Base-by-base conservation (phyloP, 2,113 vertebrate species). In the Amblyopsis rosae region DNA sequence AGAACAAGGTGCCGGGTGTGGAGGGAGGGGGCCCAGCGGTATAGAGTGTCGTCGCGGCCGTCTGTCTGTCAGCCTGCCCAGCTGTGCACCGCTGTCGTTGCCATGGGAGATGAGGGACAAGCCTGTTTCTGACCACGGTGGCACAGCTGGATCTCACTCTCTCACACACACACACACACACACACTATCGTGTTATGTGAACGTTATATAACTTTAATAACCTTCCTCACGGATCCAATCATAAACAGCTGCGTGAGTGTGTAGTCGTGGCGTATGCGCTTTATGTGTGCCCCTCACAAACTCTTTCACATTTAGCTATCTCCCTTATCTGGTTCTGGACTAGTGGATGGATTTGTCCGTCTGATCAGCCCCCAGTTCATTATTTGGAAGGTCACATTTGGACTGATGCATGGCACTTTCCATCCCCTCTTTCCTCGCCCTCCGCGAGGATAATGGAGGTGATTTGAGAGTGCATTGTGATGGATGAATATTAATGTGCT, bases 121-220 rank as follows among this genome's bases (percentile, higher is more conserved):
- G 48, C 48, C 12, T 50, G 48, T 12, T 13, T 50, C 11, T 12
- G 48, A 50, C 48, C 8, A 11, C 48, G 9, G 13, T 13, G 48
- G 45, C 72, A 63, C 72, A 69, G 63, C 72, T 74, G 72, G 72
- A 68, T 12, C 10, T n/a, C n/a, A n/a, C n/a, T n/a, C n/a, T n/a
- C n/a, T n/a, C n/a, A n/a, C n/a, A n/a, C n/a, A n/a, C n/a, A 50
- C 11, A 50, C 11, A 50, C n/a, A 64, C 53, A 46, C 54, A 64
- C 72, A 75, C 69, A 12, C 48, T 6, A 11, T 13, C n/a, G 46
- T 57, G 53, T 59, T n/a, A 60, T 33, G 17, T 11, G 11, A 13
- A 17, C 60, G 33, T 75, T 64, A 32, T 35, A 33, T 63, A 55
- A 50, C 46, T 33, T 7, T 17, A 54, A 62, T 46, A 8, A 56